These are phyloP conservation scores for Eupithecia dodoneata DNA, from an alignment of 2,888 invertebrate species.

Conservation along the genomic window DNA sequence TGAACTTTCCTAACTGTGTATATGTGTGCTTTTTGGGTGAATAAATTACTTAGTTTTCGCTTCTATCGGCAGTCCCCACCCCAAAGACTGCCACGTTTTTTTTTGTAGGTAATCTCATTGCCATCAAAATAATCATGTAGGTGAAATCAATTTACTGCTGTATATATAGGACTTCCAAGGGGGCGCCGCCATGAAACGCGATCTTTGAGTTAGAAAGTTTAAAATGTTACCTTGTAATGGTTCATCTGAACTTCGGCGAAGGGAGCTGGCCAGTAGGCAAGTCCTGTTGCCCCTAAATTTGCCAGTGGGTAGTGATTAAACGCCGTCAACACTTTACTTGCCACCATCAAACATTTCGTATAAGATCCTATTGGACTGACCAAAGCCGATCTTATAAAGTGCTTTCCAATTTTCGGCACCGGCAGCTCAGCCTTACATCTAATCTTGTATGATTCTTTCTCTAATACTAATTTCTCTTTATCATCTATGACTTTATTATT, in stretches of 20 bases:
- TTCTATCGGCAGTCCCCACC: no score
- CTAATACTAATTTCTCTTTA: slow-evolving; percentile 45
- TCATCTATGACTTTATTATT: slow-evolving; percentile 61
- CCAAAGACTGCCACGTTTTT: no score
- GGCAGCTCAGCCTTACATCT: slow-evolving; percentile 63
- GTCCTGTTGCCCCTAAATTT: slow-evolving; percentile 81
- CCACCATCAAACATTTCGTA: slow-evolving; percentile 89
- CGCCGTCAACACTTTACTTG: slow-evolving; percentile 86
- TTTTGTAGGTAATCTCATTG: not conserved
- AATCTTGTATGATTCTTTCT: slow-evolving; percentile 51
- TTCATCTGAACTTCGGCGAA: slow-evolving; percentile 86
- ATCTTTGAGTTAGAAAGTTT: not conserved
- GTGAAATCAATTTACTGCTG: not conserved
- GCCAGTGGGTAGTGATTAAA: slow-evolving; percentile 90
- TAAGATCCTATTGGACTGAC: slow-evolving; percentile 87
- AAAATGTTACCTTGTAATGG: slow-evolving; percentile 84
- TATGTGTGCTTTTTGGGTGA: no score
- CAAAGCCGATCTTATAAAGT: slow-evolving; percentile 81
- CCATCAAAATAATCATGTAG: not conserved
- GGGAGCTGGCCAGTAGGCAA: slow-evolving; percentile 84
- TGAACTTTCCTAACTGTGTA: no score
- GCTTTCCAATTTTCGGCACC: slow-evolving; percentile 75
- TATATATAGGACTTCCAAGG: not conserved
- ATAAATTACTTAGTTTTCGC: no score
- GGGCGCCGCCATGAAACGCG: not conserved